Conservation (phyloP, 1,140 invertebrate genomes). For the Chionoecetes opilio region DNA sequence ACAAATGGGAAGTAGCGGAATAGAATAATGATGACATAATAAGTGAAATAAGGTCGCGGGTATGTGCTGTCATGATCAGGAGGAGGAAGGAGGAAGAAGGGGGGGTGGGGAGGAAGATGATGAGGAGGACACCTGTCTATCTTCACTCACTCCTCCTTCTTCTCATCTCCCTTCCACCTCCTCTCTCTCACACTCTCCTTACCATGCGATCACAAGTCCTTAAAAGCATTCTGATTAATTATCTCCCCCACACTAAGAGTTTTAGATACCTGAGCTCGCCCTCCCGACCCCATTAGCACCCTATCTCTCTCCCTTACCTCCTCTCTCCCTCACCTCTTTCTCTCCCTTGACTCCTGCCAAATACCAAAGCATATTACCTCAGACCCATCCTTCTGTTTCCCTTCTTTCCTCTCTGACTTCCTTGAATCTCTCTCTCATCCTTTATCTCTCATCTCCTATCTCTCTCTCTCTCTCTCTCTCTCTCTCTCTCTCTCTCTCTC, state of each 20-base stretch:
- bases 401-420: not conserved
- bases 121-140: not conserved
- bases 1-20: not conserved
- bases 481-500: not conserved
- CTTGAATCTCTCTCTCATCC: not conserved
- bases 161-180: not conserved
- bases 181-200: not conserved
- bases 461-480: not conserved
- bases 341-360: not conserved
- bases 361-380: not conserved
- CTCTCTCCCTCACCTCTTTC: not conserved
- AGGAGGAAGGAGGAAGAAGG: not conserved
- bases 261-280: not conserved
- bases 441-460: not conserved
- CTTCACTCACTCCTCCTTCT: not conserved
- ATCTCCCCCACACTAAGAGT: slow-evolving; percentile 4
- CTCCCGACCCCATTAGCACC: not conserved
- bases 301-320: not conserved
- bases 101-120: not conserved
- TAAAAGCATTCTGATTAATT: not conserved
- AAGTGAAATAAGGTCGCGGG: not conserved
- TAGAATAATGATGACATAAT: not conserved
- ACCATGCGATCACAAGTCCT: not conserved
- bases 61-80: not conserved
- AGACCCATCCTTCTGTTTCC: not conserved